Percentiles rank a stretch among this genome's conserved stretches.
phyloP scores from a whole-genome alignment of 2,888 invertebrate species.

The Xylota sylvarum region DNA sequence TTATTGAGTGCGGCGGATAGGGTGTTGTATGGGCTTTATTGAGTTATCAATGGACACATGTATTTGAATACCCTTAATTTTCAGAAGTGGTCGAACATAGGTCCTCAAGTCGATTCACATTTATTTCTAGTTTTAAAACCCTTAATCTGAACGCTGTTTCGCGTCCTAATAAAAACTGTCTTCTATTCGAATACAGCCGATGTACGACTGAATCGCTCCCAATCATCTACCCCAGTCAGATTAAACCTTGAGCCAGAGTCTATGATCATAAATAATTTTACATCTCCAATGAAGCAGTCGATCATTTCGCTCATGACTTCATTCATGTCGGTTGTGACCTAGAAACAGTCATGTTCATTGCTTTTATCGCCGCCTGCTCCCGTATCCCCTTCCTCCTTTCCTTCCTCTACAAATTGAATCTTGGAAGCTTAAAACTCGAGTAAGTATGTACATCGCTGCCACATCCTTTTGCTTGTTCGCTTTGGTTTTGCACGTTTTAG shows the following conservation, averaged over 20 bases:
- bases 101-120: neutral
- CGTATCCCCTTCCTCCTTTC: neutral
- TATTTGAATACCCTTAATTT: conserved; percentile 17
- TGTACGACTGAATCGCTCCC: neutral
- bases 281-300: neutral
- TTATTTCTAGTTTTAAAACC: conserved; percentile 7
- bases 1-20: too few species aligned
- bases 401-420: neutral
- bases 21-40: conserved; percentile 56
- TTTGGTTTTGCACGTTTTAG: neutral
- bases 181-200: neutral
- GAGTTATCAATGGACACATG: too few species aligned
- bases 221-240: neutral
- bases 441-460: neutral
- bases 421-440: neutral
- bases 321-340: neutral
- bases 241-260: too few species aligned
- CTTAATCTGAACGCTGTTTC: conserved; percentile 14
- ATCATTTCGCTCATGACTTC: neutral
- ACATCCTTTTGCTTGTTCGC: neutral
- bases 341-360: neutral
- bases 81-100: neutral
- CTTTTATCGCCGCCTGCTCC: neutral
- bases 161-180: neutral
- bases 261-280: too few species aligned